phyloP scores from a whole-genome alignment of 2,797 vertebrate genomes.

The Dendrocincla tyrannina region DNA sequence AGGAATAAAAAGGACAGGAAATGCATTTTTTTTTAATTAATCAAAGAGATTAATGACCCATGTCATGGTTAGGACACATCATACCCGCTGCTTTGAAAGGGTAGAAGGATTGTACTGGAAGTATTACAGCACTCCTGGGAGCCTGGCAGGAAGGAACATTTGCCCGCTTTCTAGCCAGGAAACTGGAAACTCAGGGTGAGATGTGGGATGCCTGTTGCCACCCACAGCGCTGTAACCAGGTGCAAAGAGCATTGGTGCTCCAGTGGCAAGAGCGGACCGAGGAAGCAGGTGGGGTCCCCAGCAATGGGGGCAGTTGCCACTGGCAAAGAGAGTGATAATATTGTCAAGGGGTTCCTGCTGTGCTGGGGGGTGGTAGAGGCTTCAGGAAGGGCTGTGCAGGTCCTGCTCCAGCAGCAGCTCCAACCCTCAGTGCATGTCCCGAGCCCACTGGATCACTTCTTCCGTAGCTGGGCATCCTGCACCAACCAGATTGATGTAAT shows the following conservation, averaged over 20 bases:
- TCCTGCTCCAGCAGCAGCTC: neutral
- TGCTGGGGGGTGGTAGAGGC: neutral
- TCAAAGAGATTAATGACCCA: neutral
- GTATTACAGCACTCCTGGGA: neutral
- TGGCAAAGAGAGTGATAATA: neutral
- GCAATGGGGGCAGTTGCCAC: neutral
- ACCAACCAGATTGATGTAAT: neutral
- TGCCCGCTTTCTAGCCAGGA: neutral
- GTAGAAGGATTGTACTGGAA: neutral
- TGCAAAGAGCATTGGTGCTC: neutral
- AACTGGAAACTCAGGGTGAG: accelerated
- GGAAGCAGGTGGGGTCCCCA: neutral
- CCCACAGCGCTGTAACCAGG: neutral
- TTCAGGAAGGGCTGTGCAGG: neutral
- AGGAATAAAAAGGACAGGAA: neutral
- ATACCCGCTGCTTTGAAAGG: neutral
- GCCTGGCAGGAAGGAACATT: neutral
- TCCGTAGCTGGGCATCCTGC: neutral
- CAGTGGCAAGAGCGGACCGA: neutral
- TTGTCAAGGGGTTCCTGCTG: neutral
- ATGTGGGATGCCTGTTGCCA: neutral
- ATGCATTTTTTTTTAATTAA: neutral
- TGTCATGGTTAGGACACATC: neutral
- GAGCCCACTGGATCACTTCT: neutral
- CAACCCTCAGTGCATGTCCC: neutral